Percentiles rank a stretch among this genome's conserved stretches.
Evolutionary conservation across 2,113 vertebrate genomes (phyloP).

Genomic region (Narcine bancroftii): DNA sequence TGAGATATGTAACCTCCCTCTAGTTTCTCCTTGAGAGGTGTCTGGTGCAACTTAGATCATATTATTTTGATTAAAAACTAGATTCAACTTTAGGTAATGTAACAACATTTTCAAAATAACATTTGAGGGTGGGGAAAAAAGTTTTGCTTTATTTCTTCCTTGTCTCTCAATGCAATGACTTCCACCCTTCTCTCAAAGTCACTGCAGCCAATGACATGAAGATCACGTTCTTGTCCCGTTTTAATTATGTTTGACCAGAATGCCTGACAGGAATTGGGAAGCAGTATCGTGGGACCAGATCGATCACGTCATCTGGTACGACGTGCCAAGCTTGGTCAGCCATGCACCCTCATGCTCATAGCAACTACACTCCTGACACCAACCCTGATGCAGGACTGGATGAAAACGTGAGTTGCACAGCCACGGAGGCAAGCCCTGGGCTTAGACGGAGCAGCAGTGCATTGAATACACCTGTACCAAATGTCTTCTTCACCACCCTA

Average conservation of each 20-base stretch:
- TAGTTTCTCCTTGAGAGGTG: neutral
- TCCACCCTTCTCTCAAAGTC: neutral
- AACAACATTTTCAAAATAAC: neutral
- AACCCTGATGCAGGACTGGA: slow-evolving; percentile 70
- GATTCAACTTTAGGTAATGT: neutral
- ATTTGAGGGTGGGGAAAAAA: too few relatives aligned
- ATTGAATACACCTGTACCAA: neutral
- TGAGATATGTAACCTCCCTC: neutral
- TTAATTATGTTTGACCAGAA: slow-evolving; percentile 53
- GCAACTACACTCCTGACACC: slow-evolving; percentile 64
- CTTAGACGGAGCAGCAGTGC: neutral
- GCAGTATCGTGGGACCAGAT: slow-evolving; percentile 67
- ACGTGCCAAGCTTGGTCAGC: slow-evolving; percentile 79
- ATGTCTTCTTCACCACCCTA: too few relatives aligned
- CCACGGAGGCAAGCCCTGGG: neutral
- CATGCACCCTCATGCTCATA: slow-evolving; percentile 68
- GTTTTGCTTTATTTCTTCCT: neutral
- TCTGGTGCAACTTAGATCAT: neutral
- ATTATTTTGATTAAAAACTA: neutral
- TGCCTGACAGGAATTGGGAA: slow-evolving; percentile 65
- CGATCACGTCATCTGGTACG: slow-evolving; percentile 61
- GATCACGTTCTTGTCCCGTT: neutral
- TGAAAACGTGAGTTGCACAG: slow-evolving; percentile 63
- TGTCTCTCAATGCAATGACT: neutral
- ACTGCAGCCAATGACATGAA: neutral